These are phyloP conservation scores for Florisuga fusca DNA, from an alignment of 2,797 vertebrate genomes.

Conservation along the genomic window DNA sequence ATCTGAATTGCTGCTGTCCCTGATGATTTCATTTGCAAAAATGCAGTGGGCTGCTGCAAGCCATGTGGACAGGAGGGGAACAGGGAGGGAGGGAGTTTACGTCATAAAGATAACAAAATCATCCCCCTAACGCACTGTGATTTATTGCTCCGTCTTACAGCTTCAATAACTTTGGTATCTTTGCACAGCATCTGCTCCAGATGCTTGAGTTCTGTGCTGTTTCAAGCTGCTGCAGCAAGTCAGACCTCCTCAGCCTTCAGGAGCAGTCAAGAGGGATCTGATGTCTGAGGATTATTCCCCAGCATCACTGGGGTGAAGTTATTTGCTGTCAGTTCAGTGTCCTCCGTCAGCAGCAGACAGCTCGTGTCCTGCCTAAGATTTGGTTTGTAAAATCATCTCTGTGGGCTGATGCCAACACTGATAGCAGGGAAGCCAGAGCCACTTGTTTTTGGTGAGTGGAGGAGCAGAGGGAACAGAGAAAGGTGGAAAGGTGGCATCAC, in stretches of 20 bases:
- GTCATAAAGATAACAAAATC: slow-evolving; percentile 1
- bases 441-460: background rate
- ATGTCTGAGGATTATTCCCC: background rate
- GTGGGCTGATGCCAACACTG: background rate
- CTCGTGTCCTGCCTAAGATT: rapidly evolving
- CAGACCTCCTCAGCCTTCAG: background rate
- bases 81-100: background rate
- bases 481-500: background rate
- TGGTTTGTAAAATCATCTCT: background rate
- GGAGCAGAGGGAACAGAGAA: background rate
- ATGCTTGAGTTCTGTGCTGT: background rate
- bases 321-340: background rate
- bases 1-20: background rate
- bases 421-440: background rate
- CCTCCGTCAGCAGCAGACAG: background rate
- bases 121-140: background rate
- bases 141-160: slow-evolving; percentile 34
- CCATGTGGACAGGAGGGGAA: background rate
- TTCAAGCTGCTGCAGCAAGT: background rate
- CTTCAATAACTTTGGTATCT: slow-evolving; percentile 15
- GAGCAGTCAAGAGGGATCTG: background rate
- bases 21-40: background rate
- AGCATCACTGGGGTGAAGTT: background rate
- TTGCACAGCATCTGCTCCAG: background rate
- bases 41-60: background rate